phyloP scores from a whole-genome alignment of 2,888 invertebrate species.

The Diachrysia chrysitis region DNA sequence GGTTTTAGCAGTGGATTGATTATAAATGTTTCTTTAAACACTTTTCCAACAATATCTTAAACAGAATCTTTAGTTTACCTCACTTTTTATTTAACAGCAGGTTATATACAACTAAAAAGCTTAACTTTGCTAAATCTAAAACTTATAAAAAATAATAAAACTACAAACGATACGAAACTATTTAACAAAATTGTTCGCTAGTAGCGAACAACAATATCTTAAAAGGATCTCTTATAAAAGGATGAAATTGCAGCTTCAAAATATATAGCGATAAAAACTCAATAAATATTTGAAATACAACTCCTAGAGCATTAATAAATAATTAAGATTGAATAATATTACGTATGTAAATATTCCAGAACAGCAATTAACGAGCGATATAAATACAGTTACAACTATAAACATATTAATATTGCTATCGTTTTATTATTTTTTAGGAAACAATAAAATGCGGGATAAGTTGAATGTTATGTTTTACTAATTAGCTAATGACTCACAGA shows the following conservation, averaged over 20 bases:
- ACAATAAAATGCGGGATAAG: not conserved
- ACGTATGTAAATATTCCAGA: not conserved
- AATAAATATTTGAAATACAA: not conserved
- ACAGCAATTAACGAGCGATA: constrained; percentile 1
- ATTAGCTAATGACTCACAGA: not conserved
- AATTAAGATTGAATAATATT: not conserved
- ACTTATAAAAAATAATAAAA: too few relatives aligned
- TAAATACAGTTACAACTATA: constrained; percentile 1
- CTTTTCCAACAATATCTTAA: not conserved
- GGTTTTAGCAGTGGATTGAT: too few relatives aligned
- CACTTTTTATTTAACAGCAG: too few relatives aligned
- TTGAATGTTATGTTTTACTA: not conserved
- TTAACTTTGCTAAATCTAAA: too few relatives aligned
- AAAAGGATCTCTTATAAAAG: not conserved
- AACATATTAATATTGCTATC: not conserved
- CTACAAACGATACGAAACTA: too few relatives aligned
- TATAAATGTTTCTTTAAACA: not conserved
- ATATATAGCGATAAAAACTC: not conserved
- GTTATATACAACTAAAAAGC: too few relatives aligned
- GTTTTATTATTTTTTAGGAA: not conserved
- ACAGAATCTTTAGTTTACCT: too few relatives aligned
- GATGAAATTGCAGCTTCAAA: not conserved
- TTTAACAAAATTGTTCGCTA: too few relatives aligned
- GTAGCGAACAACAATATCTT: not conserved
- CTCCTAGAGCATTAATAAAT: constrained; percentile 2